Percentiles rank a stretch among this genome's conserved stretches.
Conservation (phyloP, 2,113 vertebrate genomes). For the Phyllostomus discolor region DNA sequence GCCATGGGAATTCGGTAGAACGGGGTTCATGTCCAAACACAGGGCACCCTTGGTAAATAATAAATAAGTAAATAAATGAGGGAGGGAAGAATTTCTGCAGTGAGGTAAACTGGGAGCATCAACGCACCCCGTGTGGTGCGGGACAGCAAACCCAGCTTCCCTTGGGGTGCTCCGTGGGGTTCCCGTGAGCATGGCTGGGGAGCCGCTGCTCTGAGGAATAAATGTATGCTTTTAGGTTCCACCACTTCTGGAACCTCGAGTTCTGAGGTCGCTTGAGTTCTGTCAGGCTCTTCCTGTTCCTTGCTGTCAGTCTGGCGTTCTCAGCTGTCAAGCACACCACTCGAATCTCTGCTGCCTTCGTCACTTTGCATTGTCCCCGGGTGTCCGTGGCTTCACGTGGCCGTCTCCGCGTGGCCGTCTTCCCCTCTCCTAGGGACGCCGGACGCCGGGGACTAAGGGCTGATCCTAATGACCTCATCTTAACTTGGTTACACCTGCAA, state of each 20-base stretch:
- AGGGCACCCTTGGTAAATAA: background rate
- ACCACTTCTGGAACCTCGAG: background rate
- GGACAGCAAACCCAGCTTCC: background rate
- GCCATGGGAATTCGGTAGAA: background rate
- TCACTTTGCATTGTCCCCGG: background rate
- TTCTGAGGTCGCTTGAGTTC: background rate
- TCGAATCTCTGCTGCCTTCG: background rate
- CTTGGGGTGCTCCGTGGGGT: background rate
- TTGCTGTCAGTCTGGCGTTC: accelerated
- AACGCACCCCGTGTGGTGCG: background rate
- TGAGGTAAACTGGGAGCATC: background rate
- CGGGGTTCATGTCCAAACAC: background rate
- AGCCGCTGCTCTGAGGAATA: background rate
- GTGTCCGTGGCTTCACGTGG: background rate
- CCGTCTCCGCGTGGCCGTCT: background rate
- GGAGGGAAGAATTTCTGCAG: background rate
- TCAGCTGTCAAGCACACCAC: background rate
- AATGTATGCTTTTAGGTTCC: background rate
- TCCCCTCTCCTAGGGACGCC: background rate
- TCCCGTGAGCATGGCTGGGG: background rate
- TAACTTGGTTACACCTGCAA: background rate
- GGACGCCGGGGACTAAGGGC: background rate
- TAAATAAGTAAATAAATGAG: background rate
- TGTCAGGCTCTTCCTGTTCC: background rate
- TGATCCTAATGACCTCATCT: background rate